phyloP scores from a whole-genome alignment of 2,797 vertebrate genomes.

The Notamacropus eugenii region DNA sequence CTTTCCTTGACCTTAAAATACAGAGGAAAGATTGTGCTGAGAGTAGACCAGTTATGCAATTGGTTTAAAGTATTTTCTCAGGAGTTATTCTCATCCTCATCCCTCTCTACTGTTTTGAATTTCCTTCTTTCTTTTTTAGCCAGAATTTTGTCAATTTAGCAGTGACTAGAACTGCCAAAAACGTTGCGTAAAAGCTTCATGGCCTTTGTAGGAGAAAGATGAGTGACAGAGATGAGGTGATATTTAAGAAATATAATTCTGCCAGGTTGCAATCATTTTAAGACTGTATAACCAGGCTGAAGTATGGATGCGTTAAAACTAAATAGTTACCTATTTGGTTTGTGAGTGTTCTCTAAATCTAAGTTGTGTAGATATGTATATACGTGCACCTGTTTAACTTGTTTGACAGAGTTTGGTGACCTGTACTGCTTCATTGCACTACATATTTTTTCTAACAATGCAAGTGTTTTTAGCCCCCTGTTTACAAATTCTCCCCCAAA shows the following conservation, averaged over 20 bases:
- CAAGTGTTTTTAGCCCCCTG: background rate
- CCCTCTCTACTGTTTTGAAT: background rate
- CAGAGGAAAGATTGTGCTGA: background rate
- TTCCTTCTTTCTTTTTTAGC: background rate
- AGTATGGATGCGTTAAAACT: background rate
- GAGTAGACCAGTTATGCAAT: background rate
- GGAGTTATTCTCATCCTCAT: background rate
- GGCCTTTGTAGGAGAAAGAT: slow-evolving; percentile 1
- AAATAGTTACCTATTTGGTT: background rate
- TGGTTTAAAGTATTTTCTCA: background rate
- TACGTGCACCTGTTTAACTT: background rate
- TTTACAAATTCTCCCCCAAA: background rate
- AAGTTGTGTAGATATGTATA: background rate
- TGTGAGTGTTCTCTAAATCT: background rate
- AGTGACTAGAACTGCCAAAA: background rate
- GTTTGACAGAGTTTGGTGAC: background rate
- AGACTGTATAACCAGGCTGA: background rate
- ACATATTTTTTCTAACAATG: background rate
- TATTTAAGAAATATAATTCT: background rate
- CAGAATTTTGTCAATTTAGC: background rate
- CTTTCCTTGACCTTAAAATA: background rate
- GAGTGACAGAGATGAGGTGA: slow-evolving; percentile 1
- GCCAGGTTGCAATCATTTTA: background rate
- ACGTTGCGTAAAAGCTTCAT: background rate
- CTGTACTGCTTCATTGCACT: background rate